Conservation (phyloP, 2,797 vertebrate genomes). For the Cottoperca gobio region DNA sequence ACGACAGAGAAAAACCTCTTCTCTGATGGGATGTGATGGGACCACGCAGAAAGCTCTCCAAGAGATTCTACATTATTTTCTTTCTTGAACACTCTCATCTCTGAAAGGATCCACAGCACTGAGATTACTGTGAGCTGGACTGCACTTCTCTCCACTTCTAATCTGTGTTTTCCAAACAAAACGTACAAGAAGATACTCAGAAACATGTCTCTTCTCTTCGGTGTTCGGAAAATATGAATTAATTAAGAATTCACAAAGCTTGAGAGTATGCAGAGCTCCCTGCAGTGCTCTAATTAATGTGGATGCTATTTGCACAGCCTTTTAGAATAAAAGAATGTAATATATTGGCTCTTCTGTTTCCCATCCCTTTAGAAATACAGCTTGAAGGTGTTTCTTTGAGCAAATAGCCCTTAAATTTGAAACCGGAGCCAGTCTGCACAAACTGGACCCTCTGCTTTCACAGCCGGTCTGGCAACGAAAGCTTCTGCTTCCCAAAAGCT, state of each 20-base stretch:
- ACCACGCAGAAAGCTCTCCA: neutral
- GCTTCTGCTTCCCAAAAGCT: neutral
- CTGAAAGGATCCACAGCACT: neutral
- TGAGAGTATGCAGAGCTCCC: neutral
- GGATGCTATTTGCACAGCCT: neutral
- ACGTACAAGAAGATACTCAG: neutral
- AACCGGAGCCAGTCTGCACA: conserved; percentile 1
- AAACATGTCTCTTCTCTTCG: neutral
- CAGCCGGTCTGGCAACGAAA: neutral
- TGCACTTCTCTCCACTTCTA: neutral
- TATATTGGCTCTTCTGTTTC: neutral
- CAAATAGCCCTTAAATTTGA: neutral
- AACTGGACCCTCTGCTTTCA: neutral
- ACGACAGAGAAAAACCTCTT: conserved; percentile 19
- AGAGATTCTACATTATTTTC: conserved; percentile 61
- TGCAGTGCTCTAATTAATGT: neutral
- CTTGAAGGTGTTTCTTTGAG: conserved; percentile 13
- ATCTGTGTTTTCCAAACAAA: neutral
- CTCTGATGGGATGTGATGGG: conserved; percentile 53
- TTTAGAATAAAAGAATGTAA: neutral
- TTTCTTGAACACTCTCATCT: conserved; percentile 21
- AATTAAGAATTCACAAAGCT: neutral
- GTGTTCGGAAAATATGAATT: neutral
- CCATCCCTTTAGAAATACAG: neutral
- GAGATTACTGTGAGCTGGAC: neutral